Conservation (phyloP, 2,797 vertebrate species). For the Esox masquinongy region DNA sequence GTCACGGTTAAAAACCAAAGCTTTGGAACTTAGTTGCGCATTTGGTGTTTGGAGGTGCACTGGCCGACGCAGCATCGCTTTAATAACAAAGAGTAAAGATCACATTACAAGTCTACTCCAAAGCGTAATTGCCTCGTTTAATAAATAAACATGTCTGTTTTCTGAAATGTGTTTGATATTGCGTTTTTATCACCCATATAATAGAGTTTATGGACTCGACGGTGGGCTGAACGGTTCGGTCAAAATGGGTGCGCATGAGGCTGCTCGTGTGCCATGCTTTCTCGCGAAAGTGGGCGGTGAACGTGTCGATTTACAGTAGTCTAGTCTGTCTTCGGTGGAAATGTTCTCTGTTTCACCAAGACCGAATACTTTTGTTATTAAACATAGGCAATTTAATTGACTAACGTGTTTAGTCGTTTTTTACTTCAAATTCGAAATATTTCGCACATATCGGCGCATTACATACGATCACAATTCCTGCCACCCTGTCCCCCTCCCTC, state of each 20-base stretch:
- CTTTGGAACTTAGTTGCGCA: constrained; percentile 60
- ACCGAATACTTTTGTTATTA: constrained; percentile 2
- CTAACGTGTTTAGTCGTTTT: neutral
- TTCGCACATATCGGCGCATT: neutral
- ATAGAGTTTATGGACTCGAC: neutral
- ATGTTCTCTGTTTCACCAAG: constrained; percentile 11
- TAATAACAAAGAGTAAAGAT: constrained; percentile 73
- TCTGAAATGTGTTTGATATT: neutral
- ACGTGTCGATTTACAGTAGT: constrained; percentile 52
- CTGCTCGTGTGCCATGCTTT: constrained; percentile 76
- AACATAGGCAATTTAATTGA: neutral
- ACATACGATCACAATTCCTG: neutral
- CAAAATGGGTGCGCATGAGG: constrained; percentile 78
- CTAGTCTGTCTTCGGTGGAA: constrained; percentile 64
- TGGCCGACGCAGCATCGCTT: constrained; percentile 52
- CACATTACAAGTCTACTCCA: constrained; percentile 53
- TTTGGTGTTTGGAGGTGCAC: constrained; percentile 52
- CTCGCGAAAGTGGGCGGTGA: constrained; percentile 74
- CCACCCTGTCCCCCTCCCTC: constrained; percentile 66
- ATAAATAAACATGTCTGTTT: neutral
- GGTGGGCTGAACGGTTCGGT: constrained; percentile 38
- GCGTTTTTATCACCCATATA: neutral
- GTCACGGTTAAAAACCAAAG: neutral
- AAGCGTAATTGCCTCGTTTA: neutral
- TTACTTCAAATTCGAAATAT: constrained; percentile 3